Percentiles rank a stretch among this genome's conserved stretches.
Conservation (phyloP, 2,113 vertebrate genomes). For the Cranoglanis bouderius region DNA sequence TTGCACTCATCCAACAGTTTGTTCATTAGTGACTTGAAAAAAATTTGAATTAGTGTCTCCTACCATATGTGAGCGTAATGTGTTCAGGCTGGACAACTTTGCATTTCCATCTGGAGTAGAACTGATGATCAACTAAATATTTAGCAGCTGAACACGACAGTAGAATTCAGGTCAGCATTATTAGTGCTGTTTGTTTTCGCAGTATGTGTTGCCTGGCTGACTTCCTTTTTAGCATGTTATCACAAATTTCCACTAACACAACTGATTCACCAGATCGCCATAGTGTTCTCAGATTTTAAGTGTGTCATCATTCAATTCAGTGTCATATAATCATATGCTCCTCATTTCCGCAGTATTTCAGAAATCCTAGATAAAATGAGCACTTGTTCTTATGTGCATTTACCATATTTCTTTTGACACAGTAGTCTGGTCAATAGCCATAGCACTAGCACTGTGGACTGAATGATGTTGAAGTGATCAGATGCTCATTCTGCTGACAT, state of each 20-base stretch:
- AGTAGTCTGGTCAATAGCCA: conserved; percentile 3
- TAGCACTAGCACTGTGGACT: background rate
- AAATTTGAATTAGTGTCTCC: background rate
- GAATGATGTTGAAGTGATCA: conserved; percentile 29
- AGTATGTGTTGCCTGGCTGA: conserved; percentile 27
- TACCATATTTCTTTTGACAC: background rate
- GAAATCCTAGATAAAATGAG: background rate
- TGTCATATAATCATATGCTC: background rate
- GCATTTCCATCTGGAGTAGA: conserved; percentile 27
- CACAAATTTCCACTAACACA: background rate
- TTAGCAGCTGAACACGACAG: conserved; percentile 3
- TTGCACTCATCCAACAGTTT: conserved; percentile 14
- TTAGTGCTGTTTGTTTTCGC: conserved; percentile 24
- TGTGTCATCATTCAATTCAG: conserved; percentile 17
- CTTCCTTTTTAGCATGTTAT: background rate
- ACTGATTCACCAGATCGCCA: background rate
- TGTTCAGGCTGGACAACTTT: conserved; percentile 19
- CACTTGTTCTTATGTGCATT: background rate
- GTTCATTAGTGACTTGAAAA: conserved; percentile 10
- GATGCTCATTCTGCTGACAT: conserved; percentile 45
- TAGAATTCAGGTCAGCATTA: conserved; percentile 28
- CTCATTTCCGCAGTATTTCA: background rate
- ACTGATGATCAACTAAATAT: conserved; percentile 15
- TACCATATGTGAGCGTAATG: conserved; percentile 17
- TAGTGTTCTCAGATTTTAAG: background rate